Percentiles rank a stretch among this genome's conserved stretches.
Evolutionary conservation across 2,113 vertebrate genomes (phyloP).

Genomic region (Podarcis muralis): DNA sequence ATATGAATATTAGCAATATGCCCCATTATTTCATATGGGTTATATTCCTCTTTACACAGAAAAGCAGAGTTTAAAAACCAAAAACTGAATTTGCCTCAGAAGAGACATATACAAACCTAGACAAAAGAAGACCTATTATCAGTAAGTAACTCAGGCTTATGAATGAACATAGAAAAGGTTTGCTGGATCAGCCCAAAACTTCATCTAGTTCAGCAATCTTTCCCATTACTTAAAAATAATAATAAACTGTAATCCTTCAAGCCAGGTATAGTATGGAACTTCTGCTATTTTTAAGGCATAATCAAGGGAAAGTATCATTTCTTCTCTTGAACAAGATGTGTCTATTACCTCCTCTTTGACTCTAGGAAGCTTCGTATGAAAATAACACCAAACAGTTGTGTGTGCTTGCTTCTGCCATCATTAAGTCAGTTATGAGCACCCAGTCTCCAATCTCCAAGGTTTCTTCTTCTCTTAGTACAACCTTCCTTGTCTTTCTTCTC

Average conservation of each 20-base stretch:
- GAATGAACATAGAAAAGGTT: neutral
- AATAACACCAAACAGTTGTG: neutral
- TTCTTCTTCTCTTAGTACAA: neutral
- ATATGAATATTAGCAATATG: neutral
- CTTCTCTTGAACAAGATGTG: neutral
- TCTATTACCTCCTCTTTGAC: neutral
- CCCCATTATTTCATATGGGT: constrained; percentile 2
- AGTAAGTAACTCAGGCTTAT: neutral
- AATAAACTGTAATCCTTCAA: neutral
- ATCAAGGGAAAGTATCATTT: neutral
- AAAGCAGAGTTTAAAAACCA: constrained; percentile 38
- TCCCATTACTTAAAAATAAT: neutral
- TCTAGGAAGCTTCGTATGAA: neutral
- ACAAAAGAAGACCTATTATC: constrained; percentile 19
- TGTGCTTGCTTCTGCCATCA: neutral
- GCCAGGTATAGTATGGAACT: neutral
- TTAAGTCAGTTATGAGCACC: neutral
- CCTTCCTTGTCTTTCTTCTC: neutral
- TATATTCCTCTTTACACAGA: constrained; percentile 17
- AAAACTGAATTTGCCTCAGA: neutral
- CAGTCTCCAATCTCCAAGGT: neutral
- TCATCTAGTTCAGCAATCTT: neutral
- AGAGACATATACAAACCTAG: constrained; percentile 13
- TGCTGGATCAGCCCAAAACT: neutral
- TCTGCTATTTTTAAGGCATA: constrained; percentile 14